These are phyloP conservation scores for Cerastis leucographa DNA, from an alignment of 2,888 invertebrate species.

Conservation along the genomic window DNA sequence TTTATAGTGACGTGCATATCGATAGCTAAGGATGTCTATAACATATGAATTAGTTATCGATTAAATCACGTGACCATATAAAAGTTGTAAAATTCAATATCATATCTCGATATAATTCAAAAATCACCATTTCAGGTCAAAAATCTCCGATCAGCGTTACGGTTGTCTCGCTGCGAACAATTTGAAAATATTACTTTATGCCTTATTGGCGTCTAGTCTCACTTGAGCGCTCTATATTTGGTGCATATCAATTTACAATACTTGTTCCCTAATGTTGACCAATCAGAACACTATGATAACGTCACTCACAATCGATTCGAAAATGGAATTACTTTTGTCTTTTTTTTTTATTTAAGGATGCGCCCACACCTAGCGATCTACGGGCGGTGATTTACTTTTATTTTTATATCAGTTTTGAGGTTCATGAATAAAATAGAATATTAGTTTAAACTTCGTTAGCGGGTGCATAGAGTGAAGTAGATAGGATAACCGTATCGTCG, in stretches of 20 bases:
- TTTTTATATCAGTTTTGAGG: constrained; percentile 23
- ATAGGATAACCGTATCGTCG: neutral
- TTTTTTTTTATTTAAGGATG: constrained; percentile 57
- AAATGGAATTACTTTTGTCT: constrained; percentile 46
- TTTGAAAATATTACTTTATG: constrained; percentile 69
- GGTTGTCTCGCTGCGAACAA: constrained; percentile 38
- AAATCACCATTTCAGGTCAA: constrained; percentile 50
- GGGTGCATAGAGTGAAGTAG: constrained; percentile 16
- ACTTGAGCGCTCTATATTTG: constrained; percentile 79
- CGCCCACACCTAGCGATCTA: constrained; percentile 67
- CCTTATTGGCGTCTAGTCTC: constrained; percentile 79
- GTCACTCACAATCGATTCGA: constrained; percentile 33
- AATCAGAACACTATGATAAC: constrained; percentile 63
- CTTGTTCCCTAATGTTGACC: constrained; percentile 77
- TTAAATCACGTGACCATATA: constrained; percentile 35
- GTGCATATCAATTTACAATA: constrained; percentile 77
- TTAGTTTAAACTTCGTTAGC: constrained; percentile 12
- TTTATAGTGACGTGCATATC: constrained; percentile 43
- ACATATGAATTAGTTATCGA: constrained; percentile 22
- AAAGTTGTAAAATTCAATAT: constrained; percentile 37
- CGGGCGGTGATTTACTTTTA: constrained; percentile 52
- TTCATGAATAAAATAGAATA: constrained; percentile 27
- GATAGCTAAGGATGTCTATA: constrained; percentile 25
- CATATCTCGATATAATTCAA: constrained; percentile 42
- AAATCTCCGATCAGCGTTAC: constrained; percentile 48